Conservation (phyloP, 1,140 invertebrate species). For the Arion vulgaris region DNA sequence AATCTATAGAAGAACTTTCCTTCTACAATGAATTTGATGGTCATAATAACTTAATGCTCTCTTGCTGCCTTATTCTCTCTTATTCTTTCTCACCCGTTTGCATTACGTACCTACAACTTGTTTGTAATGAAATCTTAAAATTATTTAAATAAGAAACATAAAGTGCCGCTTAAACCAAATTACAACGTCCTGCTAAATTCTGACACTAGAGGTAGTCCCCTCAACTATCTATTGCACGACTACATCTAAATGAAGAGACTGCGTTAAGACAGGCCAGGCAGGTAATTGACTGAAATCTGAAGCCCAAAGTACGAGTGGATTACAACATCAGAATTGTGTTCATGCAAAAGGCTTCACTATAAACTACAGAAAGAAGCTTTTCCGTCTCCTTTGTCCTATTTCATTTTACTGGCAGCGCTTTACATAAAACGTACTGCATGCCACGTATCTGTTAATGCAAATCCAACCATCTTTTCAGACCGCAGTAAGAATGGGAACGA, state of each 20-base stretch:
- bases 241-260: not conserved
- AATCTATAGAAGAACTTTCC: too few relatives aligned
- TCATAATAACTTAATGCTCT: not conserved
- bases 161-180: not conserved
- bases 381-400: conserved; percentile 13
- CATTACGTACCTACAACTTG: not conserved
- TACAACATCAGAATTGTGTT: conserved; percentile 21
- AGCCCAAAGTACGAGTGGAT: conserved; percentile 19
- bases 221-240: conserved; percentile 9
- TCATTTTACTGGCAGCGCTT: conserved; percentile 6
- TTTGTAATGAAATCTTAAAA: conserved; percentile 1
- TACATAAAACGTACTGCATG: conserved; percentile 26
- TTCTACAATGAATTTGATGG: too few relatives aligned
- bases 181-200: conserved; percentile 3
- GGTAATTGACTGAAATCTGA: conserved; percentile 17
- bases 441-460: not conserved
- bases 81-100: not conserved
- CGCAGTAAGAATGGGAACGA: not conserved
- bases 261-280: not conserved
- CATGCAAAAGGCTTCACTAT: conserved; percentile 25
- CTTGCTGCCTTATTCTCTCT: not conserved
- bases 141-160: conserved; percentile 16
- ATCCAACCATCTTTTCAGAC: not conserved
- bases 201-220: not conserved
- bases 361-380: conserved; percentile 12